A percentile compares a stretch with the other conserved stretches of the same genome.
phyloP scores from a whole-genome alignment of 2,113 vertebrate genomes.

The Rhynchopsitta pachyrhyncha region DNA sequence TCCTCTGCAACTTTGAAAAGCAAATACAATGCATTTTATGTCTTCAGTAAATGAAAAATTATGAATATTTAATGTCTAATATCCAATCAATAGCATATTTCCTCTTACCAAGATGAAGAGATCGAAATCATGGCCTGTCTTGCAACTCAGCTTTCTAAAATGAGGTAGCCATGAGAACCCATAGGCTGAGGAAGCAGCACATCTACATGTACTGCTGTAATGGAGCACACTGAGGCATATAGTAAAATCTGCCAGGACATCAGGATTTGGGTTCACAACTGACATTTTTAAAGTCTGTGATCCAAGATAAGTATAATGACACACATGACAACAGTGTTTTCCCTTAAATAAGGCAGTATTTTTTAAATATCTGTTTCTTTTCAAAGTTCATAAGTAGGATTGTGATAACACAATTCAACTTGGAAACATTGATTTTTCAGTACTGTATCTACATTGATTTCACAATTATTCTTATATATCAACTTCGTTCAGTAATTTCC shows the following conservation, averaged over 20 bases:
- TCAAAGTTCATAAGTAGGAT: not conserved
- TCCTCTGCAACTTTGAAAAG: not conserved
- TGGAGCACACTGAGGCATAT: not conserved
- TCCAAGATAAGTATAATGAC: not conserved
- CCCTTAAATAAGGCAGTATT: not conserved
- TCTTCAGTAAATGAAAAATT: not conserved
- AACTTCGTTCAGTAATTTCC: not conserved
- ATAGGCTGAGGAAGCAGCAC: not conserved
- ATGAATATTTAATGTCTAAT: not conserved
- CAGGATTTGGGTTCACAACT: not conserved
- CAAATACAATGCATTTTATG: not conserved
- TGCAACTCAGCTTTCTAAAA: not conserved
- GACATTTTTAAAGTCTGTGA: not conserved
- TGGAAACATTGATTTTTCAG: not conserved
- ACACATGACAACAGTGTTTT: not conserved
- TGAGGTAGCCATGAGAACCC: not conserved
- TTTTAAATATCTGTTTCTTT: not conserved
- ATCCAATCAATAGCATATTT: not conserved
- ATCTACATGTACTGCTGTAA: not conserved
- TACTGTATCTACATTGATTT: not conserved
- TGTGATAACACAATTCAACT: not conserved
- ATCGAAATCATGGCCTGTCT: not conserved
- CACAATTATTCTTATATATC: not conserved
- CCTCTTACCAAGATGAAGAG: not conserved
- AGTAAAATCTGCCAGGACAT: not conserved